Evolutionary conservation across 2,888 invertebrate genomes (phyloP).

Genomic region (Muschampia plurimacula): DNA sequence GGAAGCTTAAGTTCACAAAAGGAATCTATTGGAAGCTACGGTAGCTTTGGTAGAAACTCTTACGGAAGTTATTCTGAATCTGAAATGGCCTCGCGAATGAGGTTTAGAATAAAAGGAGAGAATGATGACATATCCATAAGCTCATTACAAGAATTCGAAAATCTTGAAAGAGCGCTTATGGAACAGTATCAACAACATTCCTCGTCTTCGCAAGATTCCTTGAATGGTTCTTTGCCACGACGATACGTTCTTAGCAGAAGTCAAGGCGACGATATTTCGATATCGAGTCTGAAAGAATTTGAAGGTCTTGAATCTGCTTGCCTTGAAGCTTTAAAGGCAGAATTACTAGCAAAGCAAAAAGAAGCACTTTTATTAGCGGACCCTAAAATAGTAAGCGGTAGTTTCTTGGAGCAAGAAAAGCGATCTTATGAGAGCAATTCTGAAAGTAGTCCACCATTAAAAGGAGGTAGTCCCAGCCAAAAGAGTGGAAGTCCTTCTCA

Average conservation of each 20-base stretch:
- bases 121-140: constrained; percentile 97
- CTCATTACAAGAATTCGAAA: constrained; percentile 97
- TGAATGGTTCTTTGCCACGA: constrained; percentile 92
- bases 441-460: constrained; percentile 85
- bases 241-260: constrained; percentile 89
- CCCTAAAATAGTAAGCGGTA: constrained; percentile 77
- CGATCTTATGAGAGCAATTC: constrained; percentile 85
- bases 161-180: constrained; percentile 93
- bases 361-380: constrained; percentile 90
- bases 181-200: constrained; percentile 91
- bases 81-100: constrained; percentile 93
- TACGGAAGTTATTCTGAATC: constrained; percentile 97
- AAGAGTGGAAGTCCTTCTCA: constrained; percentile 66
- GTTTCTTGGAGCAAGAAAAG: constrained; percentile 81
- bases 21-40: constrained; percentile 91
- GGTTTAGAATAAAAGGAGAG: constrained; percentile 93
- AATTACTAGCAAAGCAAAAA: constrained; percentile 93
- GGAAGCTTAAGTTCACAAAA: constrained; percentile 92
- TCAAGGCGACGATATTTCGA: constrained; percentile 94
- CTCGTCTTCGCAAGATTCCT: constrained; percentile 94
- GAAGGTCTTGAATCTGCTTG: constrained; percentile 96
- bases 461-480: constrained; percentile 73
- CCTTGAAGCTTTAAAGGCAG: constrained; percentile 92
- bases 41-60: constrained; percentile 92
- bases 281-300: constrained; percentile 96